Conservation (phyloP, 2,113 vertebrate genomes). For the Zosterops lateralis region DNA sequence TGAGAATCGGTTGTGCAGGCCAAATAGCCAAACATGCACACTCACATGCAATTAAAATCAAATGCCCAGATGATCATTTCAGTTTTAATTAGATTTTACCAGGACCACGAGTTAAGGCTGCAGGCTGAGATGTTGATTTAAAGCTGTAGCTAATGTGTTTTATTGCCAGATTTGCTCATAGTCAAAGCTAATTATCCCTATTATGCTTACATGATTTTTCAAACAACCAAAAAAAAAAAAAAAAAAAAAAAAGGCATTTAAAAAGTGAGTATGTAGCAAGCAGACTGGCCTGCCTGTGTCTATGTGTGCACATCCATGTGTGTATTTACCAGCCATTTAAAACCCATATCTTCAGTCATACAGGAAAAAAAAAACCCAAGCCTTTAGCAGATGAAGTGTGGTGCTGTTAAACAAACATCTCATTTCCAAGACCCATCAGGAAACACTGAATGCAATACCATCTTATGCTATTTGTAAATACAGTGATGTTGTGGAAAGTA, state of each 20-base stretch:
- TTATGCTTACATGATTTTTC: conserved; percentile 58
- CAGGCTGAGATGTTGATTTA: conserved; percentile 64
- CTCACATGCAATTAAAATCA: conserved; percentile 5
- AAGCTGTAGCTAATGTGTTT: conserved; percentile 66
- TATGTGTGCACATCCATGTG: not conserved
- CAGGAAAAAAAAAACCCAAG: not conserved
- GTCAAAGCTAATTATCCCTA: conserved; percentile 68
- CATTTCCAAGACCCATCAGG: not conserved
- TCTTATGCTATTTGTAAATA: not conserved
- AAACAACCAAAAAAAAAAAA: not conserved
- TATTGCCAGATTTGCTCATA: conserved; percentile 68
- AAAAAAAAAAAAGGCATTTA: not conserved
- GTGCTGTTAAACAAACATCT: conserved; percentile 13
- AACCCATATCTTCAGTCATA: not conserved
- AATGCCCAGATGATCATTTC: conserved; percentile 49
- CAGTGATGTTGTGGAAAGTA: not conserved
- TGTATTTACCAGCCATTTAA: not conserved
- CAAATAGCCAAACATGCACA: not conserved
- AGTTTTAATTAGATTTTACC: conserved; percentile 70
- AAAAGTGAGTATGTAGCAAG: not conserved
- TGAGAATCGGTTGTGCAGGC: not conserved
- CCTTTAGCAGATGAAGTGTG: not conserved
- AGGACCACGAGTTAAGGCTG: conserved; percentile 48
- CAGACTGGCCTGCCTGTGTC: not conserved
- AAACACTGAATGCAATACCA: not conserved